Evolutionary conservation across 1,140 invertebrate genomes (phyloP), one percentile per base, ranked within the genome.

Genomic region (Pentalonia nigronervosa): DNA sequence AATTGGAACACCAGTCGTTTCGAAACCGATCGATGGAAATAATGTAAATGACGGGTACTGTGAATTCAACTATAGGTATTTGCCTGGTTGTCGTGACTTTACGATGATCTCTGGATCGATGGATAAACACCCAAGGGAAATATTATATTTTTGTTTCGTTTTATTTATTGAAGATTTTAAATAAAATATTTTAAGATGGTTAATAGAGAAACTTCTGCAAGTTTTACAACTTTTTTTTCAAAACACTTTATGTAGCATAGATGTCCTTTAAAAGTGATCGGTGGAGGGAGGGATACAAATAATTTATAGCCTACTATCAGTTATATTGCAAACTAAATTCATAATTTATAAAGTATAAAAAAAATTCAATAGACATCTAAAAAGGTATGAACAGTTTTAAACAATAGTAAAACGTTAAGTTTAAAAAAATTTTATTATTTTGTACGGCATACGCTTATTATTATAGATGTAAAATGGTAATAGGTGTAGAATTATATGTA

Each of bases 11-110:
- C 34, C 21, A 56, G 45, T n/a, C 45, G 41, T 91, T 91, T 81
- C 90, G 90, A 91, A 91, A 91, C 45, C 90, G 20, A 89, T 87
- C 84, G 84, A 87, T 87, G 45, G 84, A 87, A 87, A 86, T 76
- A 76, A 76, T 48, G 47, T 50, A 48, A 88, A 88, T 50, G n/a
- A 50, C 87, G 87, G 14, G 87, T 50, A 88, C n/a, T 48, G 84
- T 20, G 48, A 23, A 36, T 50, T 34, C 48, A 11, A 36, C 17
- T 3, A 23, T 89, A 41, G 41, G 17, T 30, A 9, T 0, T 14
- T 76, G 30, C n/a, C 11, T n/a, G 20, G 6, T 89, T 34, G 87
- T 84, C 83, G 83, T 30, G 86, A 30, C 86, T 48, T 7, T n/a
- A n/a, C 11, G 60, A 67, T 17, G 14, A 67, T 76, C 30, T 14